Evolutionary conservation across 2,797 vertebrate species (phyloP).

Genomic region (Otolemur crassicaudatus): DNA sequence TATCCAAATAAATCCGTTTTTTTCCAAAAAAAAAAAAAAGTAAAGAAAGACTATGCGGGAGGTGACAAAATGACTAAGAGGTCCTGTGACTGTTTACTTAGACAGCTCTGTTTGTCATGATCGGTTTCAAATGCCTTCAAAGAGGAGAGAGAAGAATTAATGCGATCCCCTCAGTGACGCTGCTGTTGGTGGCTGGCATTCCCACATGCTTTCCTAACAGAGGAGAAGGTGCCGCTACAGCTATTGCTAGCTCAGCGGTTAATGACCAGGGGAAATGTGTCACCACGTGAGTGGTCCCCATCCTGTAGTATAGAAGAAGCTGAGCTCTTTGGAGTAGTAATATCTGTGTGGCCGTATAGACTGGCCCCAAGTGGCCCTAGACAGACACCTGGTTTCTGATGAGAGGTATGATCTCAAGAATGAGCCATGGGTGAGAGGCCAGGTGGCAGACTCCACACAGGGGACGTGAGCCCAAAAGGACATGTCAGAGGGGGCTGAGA

Average conservation of each 20-base stretch:
- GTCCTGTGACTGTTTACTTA: not conserved
- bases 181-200: not conserved
- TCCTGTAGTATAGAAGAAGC: not conserved
- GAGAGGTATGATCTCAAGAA: not conserved
- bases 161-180: not conserved
- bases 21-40: not conserved
- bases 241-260: no score
- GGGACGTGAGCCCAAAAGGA: not conserved
- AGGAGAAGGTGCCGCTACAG: not conserved
- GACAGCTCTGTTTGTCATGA: not conserved
- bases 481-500: not conserved
- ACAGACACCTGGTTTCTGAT: not conserved
- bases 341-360: not conserved
- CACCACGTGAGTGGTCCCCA: not conserved
- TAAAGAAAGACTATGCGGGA: not conserved
- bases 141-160: not conserved
- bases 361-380: not conserved
- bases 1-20: not conserved
- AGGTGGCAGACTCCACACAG: not conserved
- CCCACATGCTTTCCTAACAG: not conserved
- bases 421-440: not conserved
- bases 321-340: not conserved
- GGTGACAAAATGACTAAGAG: not conserved
- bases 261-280: not conserved
- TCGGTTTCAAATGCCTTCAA: slow-evolving; percentile 10